Evolutionary conservation across 2,888 invertebrate genomes (phyloP).

Genomic region (Ypsolopha scabrella): DNA sequence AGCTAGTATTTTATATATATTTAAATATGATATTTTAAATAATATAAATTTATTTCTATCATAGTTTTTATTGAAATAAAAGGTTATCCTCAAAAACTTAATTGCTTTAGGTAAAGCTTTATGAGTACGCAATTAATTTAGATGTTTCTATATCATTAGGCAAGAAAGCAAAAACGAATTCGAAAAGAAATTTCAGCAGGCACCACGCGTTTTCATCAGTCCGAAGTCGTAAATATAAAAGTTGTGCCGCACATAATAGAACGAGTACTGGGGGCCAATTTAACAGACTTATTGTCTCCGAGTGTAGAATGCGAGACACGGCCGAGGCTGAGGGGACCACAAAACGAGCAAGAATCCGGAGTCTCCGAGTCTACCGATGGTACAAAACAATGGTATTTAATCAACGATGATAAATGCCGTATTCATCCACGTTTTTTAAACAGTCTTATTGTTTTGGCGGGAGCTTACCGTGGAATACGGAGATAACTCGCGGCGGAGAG

Average conservation of each 20-base stretch:
- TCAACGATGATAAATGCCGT: constrained; percentile 70
- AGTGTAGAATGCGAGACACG: constrained; percentile 55
- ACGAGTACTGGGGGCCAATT: constrained; percentile 60
- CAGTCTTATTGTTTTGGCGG: constrained; percentile 68
- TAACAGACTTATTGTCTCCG: constrained; percentile 71
- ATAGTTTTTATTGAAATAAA: too few relatives aligned
- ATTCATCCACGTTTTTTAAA: constrained; percentile 68
- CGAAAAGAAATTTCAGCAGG: constrained; percentile 12
- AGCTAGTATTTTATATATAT: too few relatives aligned
- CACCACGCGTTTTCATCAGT: constrained; percentile 32
- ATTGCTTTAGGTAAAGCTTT: too few relatives aligned
- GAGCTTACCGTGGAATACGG: constrained; percentile 64
- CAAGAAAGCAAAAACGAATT: too few relatives aligned
- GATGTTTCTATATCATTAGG: too few relatives aligned
- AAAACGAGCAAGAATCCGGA: constrained; percentile 56
- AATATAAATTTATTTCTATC: too few relatives aligned
- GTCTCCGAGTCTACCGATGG: constrained; percentile 50
- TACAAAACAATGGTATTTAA: constrained; percentile 71
- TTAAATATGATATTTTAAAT: too few relatives aligned
- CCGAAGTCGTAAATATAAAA: constrained; percentile 39
- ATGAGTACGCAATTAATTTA: too few relatives aligned
- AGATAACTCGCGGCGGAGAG: constrained; percentile 66
- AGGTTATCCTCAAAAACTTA: too few relatives aligned
- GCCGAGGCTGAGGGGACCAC: constrained; percentile 28
- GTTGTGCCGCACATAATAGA: constrained; percentile 41